A percentile compares a stretch with the other conserved stretches of the same genome.
Evolutionary conservation across 2,113 vertebrate species (phyloP).

Genomic region (Tyto alba): DNA sequence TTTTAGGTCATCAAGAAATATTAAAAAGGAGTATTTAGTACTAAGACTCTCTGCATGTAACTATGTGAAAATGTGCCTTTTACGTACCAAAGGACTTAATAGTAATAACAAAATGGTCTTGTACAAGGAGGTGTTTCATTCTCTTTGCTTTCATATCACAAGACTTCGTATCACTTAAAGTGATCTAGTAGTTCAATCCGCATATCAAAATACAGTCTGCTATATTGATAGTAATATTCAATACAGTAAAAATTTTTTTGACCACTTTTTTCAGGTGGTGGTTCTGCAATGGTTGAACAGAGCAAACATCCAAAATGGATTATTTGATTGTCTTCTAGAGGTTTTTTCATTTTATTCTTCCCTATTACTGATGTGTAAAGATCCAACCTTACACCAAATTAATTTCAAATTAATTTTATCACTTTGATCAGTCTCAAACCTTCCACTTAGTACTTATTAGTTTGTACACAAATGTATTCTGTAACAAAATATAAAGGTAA

Average conservation of each 20-base stretch:
- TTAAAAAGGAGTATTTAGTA: not conserved
- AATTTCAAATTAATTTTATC: not conserved
- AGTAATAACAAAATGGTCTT: not conserved
- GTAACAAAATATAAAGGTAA: not conserved
- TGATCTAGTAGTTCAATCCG: not conserved
- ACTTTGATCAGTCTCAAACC: not conserved
- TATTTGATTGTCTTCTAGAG: not conserved
- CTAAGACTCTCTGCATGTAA: not conserved
- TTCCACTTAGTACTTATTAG: not conserved
- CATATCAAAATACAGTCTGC: not conserved
- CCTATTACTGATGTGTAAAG: not conserved
- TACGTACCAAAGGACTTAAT: not conserved
- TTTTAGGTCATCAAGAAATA: not conserved
- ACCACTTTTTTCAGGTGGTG: not conserved
- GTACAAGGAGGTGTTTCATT: not conserved
- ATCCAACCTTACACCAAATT: not conserved
- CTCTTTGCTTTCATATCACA: not conserved
- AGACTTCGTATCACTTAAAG: accelerated
- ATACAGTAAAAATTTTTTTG: not conserved
- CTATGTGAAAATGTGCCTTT: not conserved
- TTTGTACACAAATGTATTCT: not conserved
- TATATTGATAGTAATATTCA: not conserved
- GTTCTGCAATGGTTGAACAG: not conserved
- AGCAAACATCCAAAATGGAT: not conserved
- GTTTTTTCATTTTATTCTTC: not conserved